A percentile compares a stretch with the other conserved stretches of the same genome.
Evolutionary conservation across 2,797 vertebrate species (phyloP).

Genomic region (Pantherophis vulpinus): DNA sequence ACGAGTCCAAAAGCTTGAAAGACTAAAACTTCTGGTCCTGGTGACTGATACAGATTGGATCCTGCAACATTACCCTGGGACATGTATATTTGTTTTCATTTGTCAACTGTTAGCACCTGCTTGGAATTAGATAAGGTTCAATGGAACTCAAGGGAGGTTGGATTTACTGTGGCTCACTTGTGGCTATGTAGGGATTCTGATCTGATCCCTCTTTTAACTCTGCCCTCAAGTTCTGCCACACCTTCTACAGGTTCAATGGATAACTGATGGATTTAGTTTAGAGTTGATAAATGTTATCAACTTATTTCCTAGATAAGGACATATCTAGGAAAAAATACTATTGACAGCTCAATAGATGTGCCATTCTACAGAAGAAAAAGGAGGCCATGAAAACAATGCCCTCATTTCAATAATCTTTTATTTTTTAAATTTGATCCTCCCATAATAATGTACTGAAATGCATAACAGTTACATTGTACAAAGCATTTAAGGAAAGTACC

Average conservation of each 20-base stretch:
- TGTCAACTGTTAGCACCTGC: background rate
- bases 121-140: background rate
- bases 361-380: conserved; percentile 30
- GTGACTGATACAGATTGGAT: background rate
- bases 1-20: background rate
- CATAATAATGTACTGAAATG: conserved; percentile 99
- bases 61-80: background rate
- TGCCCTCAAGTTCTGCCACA: background rate
- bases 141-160: background rate
- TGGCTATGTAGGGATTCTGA: background rate
- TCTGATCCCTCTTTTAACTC: background rate
- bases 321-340: background rate
- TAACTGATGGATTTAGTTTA: background rate
- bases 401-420: conserved; percentile 94
- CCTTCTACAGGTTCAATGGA: background rate
- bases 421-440: conserved; percentile 94
- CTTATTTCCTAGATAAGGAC: no score
- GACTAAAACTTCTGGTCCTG: background rate
- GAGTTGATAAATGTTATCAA: background rate
- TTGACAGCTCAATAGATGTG: background rate
- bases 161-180: background rate
- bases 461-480: conserved; percentile 99
- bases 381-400: conserved; percentile 45
- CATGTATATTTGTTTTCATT: background rate
- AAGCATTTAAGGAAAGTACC: conserved; percentile 99